Evolutionary conservation across 2,888 invertebrate species (phyloP), one percentile per base, ranked within the genome.

Genomic region (Meghimatium bilineatum): DNA sequence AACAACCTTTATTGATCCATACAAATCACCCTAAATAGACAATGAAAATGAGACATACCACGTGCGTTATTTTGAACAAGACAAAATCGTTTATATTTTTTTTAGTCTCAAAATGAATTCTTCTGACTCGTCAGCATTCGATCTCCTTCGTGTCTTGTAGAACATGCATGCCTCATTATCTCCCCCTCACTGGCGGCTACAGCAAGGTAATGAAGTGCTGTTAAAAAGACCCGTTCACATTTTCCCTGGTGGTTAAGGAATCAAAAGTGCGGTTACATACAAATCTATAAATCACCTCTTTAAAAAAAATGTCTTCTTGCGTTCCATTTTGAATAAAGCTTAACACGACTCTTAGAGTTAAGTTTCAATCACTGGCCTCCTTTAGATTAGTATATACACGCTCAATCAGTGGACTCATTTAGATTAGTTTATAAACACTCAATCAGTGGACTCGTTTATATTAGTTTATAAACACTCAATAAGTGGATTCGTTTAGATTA

Each of bases 121-220:
- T 72, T 49, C 44, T 44, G 17, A 49, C 0, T 72, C 49, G 49
- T 38, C 29, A 29, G n/a, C 2, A 3, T 8, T 72, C 72, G n/a
- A 72, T 72, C 23, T 44, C 44, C 1, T 1, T 1, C 49, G 8
- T 29, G 44, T 49, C 44, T 29, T 44, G 17, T 72, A n/a, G 17
- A 72, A 72, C 72, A 49, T 72, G 72, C 44, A 72, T 26, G 72
- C 49, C 72, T 72, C 72, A 72, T 72, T 72, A 72, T 72, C 72
- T 44, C 49, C 26, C 49, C n/a, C 29, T 20, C n/a, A 38, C 44
- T 49, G 14, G 20, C 26, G 44, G n/a, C 72, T 49, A 2, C 17
- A 44, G 26, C 14, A n/a, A n/a, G 29, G 72, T 44, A 72, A 49
- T 72, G 49, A 72, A 49, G 49, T 72, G 49, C 72, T 49, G 17